Evolutionary conservation across 2,113 vertebrate species (phyloP), one percentile per base, ranked within the genome.

Genomic region (Thamnophis sirtalis): DNA sequence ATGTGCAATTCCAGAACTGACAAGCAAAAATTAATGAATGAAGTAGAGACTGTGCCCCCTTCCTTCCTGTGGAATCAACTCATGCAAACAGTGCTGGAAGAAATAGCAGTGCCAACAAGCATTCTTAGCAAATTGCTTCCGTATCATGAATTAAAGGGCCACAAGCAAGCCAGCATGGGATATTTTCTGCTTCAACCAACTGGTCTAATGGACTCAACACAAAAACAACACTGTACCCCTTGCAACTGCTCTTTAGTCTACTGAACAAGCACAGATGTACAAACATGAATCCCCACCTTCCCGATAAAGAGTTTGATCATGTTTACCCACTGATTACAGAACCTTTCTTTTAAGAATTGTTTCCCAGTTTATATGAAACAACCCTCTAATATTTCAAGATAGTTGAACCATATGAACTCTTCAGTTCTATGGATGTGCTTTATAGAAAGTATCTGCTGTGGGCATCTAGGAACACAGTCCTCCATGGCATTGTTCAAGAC

Each of bases 1-100:
- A 9, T 80, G 28, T 92, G 87, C 95, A 95, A 95, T 95, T 95
- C 93, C 95, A 86, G 93, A 92, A 93, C 94, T 96, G 94, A 60
- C 84, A 95, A 96, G 95, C 91, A 89, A 93, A 91, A 90, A 22
- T 89, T 96, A 92, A 54, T 93, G 90, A 93, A 91, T 63, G 26
- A 88, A 89, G 26, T 1, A 38, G 19, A 58, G 33, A 92, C 9
- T 21, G 17, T 50, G 21, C 13, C 3, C 48, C 13, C 8, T 49
- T 51, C 80, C 38, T 26, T 15, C 33, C n/a, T 60, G 17, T 53
- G 48, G 68, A 84, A 55, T 10, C 87, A 50, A 53, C 15, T 68
- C 24, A 55, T 50, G 87, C 86, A 56, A 89, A 48, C 43, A 89
- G 58, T 21, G 6, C 5, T 73, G 58, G 73, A 87, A 54, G 13